Percentiles rank a stretch among this genome's conserved stretches.
phyloP scores from a whole-genome alignment of 1,140 invertebrate genomes.

The Heliconius eleuchia region DNA sequence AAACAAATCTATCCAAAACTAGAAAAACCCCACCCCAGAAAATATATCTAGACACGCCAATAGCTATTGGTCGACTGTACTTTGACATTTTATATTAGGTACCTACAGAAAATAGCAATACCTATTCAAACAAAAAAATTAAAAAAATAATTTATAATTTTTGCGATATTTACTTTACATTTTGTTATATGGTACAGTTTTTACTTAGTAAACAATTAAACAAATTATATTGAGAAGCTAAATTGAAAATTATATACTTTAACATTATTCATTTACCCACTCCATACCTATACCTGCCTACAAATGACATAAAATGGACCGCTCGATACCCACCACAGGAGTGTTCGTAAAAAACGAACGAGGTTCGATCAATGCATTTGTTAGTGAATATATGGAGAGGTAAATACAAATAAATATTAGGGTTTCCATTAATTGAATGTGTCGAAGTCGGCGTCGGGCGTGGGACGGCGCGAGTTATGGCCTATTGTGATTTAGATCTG shows the following conservation, averaged over 20 bases:
- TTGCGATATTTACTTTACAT: background rate
- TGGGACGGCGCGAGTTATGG: constrained; percentile 68
- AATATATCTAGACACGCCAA: no score
- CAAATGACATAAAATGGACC: constrained; percentile 19
- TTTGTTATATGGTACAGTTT: background rate
- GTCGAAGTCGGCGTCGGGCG: constrained; percentile 50
- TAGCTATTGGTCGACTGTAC: no score
- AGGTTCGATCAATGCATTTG: constrained; percentile 36
- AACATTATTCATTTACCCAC: background rate
- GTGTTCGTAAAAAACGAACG: constrained; percentile 29
- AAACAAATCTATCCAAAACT: no score
- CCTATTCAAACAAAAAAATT: no score
- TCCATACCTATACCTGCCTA: background rate
- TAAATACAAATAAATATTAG: constrained; percentile 59
- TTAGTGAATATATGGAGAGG: constrained; percentile 38
- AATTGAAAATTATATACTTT: background rate
- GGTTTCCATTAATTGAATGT: constrained; percentile 61
- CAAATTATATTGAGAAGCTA: background rate
- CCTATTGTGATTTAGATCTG: constrained; percentile 51
- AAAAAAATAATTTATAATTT: no score
- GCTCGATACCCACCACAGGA: constrained; percentile 31
- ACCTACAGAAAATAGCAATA: no score
- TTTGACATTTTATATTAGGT: no score
- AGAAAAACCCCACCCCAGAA: no score
- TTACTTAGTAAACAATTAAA: background rate